phyloP scores from a whole-genome alignment of 2,113 vertebrate species.

The Polypterus bichir region DNA sequence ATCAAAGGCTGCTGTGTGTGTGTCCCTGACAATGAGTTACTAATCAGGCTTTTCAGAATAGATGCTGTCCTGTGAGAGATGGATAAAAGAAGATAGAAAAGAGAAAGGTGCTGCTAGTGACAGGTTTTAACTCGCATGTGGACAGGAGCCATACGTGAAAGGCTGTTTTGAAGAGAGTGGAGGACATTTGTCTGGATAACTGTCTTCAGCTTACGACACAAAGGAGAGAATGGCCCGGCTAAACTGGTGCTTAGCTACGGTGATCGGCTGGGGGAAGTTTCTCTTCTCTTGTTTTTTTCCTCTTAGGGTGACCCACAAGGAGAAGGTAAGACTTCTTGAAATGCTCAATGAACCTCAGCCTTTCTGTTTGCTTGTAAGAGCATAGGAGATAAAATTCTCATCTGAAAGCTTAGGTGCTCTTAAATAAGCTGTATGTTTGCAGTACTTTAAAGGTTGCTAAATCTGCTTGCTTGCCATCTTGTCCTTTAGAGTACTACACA shows the following conservation, averaged over 20 bases:
- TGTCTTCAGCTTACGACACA: conserved; percentile 12
- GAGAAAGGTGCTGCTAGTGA: conserved; percentile 1
- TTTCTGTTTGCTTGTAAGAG: neutral
- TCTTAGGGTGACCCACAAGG: conserved; percentile 32
- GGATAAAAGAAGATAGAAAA: too few species aligned
- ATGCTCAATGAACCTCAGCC: neutral
- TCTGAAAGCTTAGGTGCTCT: neutral
- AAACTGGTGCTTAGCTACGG: conserved; percentile 56
- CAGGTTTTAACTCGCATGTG: conserved; percentile 16
- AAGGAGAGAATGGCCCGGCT: conserved; percentile 57
- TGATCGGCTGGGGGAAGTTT: conserved; percentile 65
- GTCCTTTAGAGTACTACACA: too few species aligned
- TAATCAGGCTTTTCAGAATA: neutral
- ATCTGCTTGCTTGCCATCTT: too few species aligned
- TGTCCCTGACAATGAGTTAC: neutral
- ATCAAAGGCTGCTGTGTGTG: conserved; percentile 2
- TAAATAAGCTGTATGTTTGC: too few species aligned
- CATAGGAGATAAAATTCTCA: neutral
- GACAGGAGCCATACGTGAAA: conserved; percentile 8
- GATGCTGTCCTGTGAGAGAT: neutral
- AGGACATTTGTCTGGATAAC: neutral
- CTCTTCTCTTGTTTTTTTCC: conserved; percentile 64
- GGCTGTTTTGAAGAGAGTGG: conserved; percentile 1
- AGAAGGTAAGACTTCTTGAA: conserved; percentile 39
- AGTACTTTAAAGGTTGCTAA: too few species aligned